Percentiles rank a stretch among this genome's conserved stretches.
phyloP scores from a whole-genome alignment of 2,113 vertebrate genomes.

The Microcebus murinus region DNA sequence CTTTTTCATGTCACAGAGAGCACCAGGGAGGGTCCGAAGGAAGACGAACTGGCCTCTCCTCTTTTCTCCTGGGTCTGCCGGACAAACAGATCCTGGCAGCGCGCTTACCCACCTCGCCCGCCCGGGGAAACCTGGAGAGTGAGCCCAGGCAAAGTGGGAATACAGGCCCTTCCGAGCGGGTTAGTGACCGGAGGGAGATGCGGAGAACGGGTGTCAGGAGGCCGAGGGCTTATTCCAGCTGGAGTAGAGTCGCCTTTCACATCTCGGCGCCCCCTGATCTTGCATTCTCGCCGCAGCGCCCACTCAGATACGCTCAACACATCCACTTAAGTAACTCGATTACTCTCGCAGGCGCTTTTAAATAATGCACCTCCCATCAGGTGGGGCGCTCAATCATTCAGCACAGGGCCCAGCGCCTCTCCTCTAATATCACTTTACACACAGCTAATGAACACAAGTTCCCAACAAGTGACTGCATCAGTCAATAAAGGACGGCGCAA shows the following conservation, averaged over 20 bases:
- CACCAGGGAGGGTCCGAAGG: background rate
- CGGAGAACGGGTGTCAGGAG: background rate
- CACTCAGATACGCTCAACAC: slow-evolving; percentile 63
- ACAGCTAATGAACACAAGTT: slow-evolving; percentile 76
- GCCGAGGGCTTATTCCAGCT: background rate
- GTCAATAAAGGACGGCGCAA: slow-evolving; percentile 61
- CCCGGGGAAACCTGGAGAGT: background rate
- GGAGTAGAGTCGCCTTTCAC: background rate
- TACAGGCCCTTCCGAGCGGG: background rate
- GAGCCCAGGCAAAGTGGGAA: background rate
- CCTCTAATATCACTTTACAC: slow-evolving; percentile 76
- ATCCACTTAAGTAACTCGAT: slow-evolving; percentile 70
- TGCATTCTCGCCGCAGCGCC: slow-evolving; percentile 51
- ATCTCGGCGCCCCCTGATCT: slow-evolving; percentile 49
- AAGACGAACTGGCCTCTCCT: background rate
- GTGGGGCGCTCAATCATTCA: slow-evolving; percentile 63
- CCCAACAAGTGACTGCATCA: slow-evolving; percentile 68
- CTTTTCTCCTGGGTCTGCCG: background rate
- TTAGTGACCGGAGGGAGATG: background rate
- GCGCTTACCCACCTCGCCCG: background rate
- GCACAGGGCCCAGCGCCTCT: slow-evolving; percentile 51
- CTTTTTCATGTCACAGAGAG: background rate
- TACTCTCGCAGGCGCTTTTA: slow-evolving; percentile 59
- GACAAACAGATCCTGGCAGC: background rate
- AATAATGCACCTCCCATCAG: slow-evolving; percentile 67